Percentiles rank a stretch among this genome's conserved stretches.
phyloP scores from a whole-genome alignment of 2,888 invertebrate genomes.

The Xestia rhomboidea region DNA sequence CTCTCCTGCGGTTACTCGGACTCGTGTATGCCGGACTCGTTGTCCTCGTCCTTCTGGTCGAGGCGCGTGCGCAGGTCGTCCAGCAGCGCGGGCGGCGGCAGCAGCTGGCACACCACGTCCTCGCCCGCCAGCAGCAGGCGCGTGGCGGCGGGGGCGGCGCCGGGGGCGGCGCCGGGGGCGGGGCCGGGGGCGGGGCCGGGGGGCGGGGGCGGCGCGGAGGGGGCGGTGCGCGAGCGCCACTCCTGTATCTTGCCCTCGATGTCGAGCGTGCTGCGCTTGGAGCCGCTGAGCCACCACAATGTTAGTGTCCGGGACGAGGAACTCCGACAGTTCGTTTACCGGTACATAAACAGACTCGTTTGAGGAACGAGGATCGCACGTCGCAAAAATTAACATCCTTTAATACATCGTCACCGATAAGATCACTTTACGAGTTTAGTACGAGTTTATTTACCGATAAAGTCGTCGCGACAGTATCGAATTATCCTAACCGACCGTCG shows the following conservation, averaged over 20 bases:
- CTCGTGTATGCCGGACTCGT: conserved; percentile 88
- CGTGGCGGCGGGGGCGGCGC: conserved; percentile 32
- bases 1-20: conserved; percentile 77
- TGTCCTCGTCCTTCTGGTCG: conserved; percentile 87
- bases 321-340: conserved; percentile 10
- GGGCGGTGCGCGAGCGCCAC: conserved; percentile 81
- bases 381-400: not conserved
- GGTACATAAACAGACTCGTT: conserved; percentile 25
- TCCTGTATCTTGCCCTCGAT: conserved; percentile 89
- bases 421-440: not conserved
- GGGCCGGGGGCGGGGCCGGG: conserved; percentile 54
- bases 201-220: conserved; percentile 46
- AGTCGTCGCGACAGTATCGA: conserved; percentile 21
- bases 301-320: conserved; percentile 31
- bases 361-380: not conserved
- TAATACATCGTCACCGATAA: not conserved
- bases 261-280: conserved; percentile 89
- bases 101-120: conserved; percentile 83
- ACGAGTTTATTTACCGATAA: conserved; percentile 47
- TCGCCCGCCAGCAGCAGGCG: conserved; percentile 79
- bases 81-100: conserved; percentile 83
- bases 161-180: conserved; percentile 26
- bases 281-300: conserved; percentile 77
- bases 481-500: conserved; percentile 58
- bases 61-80: conserved; percentile 86